A percentile compares a stretch with the other conserved stretches of the same genome.
Conservation (phyloP, 2,797 vertebrate genomes). For the Pantherophis alleghaniensis region DNA sequence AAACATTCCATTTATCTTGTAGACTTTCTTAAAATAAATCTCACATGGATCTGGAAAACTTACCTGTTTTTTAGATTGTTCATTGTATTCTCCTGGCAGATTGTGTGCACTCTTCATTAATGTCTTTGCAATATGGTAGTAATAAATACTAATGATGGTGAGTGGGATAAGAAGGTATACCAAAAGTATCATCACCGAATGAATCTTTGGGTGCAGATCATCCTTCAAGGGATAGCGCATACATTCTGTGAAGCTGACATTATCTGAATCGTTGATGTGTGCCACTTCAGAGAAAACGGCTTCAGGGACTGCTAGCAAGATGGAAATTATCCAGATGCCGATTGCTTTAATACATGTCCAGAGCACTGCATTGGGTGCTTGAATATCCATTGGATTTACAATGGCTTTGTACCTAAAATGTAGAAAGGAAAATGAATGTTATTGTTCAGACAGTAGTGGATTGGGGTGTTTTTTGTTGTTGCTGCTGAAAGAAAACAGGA, state of each 20-base stretch:
- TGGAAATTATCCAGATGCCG: constrained; percentile 88
- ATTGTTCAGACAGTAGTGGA: constrained; percentile 26
- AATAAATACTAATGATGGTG: constrained; percentile 88
- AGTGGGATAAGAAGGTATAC: constrained; percentile 94
- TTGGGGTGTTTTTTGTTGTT: neutral
- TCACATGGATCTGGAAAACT: constrained; percentile 10
- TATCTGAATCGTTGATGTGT: constrained; percentile 73
- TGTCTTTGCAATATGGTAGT: constrained; percentile 90
- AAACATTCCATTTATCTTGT: neutral
- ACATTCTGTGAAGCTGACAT: constrained; percentile 85
- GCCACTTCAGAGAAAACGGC: constrained; percentile 90
- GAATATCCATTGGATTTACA: constrained; percentile 96
- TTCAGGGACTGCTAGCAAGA: constrained; percentile 87
- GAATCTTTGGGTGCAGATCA: constrained; percentile 89
- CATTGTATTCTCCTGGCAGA: constrained; percentile 90
- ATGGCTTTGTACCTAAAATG: constrained; percentile 87
- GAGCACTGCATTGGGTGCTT: constrained; percentile 84
- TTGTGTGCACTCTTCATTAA: constrained; percentile 89
- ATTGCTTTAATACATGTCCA: constrained; percentile 87
- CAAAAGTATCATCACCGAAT: constrained; percentile 90
- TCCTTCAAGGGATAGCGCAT: constrained; percentile 89
- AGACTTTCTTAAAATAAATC: constrained; percentile 8
- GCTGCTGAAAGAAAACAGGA: neutral
- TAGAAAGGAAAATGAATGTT: constrained; percentile 21
- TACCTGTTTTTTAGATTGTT: constrained; percentile 92